phyloP scores from a whole-genome alignment of 53 echinoderm and acorn worm genomes.

The Echinarachnius parma region DNA sequence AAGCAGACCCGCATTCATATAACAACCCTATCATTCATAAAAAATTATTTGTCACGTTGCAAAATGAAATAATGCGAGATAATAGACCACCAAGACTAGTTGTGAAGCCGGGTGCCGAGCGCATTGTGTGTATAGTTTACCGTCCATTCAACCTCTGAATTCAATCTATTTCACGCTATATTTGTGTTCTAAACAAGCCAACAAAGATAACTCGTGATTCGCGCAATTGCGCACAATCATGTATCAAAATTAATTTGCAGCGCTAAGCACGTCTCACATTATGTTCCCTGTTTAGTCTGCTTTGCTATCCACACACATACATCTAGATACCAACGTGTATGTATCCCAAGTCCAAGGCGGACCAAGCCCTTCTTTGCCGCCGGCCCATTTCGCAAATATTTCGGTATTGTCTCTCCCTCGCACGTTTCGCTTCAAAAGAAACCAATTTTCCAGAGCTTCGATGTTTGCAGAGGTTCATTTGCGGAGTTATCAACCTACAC shows the following conservation, averaged over 20 bases:
- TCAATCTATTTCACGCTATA: slow-evolving; percentile 55
- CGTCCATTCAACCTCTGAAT: slow-evolving; percentile 49
- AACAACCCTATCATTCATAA: too few species aligned
- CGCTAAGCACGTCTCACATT: slow-evolving; percentile 12
- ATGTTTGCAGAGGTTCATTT: slow-evolving; percentile 31
- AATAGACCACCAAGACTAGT: neutral
- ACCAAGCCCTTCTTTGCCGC: too few species aligned
- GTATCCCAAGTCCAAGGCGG: too few species aligned
- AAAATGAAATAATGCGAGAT: slow-evolving; percentile 25
- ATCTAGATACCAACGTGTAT: too few species aligned
- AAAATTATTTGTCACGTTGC: slow-evolving; percentile 39
- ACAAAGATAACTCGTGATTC: slow-evolving; percentile 53
- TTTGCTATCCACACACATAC: neutral
- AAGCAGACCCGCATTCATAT: too few species aligned
- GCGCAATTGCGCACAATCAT: slow-evolving; percentile 50
- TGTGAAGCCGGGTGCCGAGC: neutral
- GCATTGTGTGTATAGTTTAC: too few species aligned
- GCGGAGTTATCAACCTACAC: too few species aligned
- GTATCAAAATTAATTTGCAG: slow-evolving; percentile 31
- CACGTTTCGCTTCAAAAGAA: slow-evolving; percentile 31
- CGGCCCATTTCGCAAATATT: slow-evolving; percentile 45
- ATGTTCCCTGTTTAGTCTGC: neutral
- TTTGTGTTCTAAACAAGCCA: slow-evolving; percentile 47
- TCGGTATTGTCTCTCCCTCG: slow-evolving; percentile 7
- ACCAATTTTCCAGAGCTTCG: slow-evolving; percentile 31